Conservation (phyloP, 2,797 vertebrate species). For the Pseudomugil gertrudae region DNA sequence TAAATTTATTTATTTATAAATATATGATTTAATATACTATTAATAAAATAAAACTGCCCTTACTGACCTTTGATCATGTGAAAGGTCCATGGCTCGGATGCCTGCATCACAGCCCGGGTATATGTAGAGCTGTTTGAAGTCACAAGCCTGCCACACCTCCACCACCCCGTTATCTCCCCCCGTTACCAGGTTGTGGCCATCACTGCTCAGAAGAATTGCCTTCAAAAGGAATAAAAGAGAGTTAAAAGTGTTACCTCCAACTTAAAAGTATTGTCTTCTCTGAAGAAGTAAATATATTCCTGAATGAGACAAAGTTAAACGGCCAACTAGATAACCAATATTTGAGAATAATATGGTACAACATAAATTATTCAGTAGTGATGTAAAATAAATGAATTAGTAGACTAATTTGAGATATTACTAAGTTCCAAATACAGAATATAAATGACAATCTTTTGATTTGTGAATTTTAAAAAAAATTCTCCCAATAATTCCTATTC, state of each 20-base stretch:
- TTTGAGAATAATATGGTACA: background rate
- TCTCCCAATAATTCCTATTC: too few relatives aligned
- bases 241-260: background rate
- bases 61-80: constrained; percentile 96
- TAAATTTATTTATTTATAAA: too few relatives aligned
- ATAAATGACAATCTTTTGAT: too few relatives aligned
- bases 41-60: background rate
- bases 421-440: too few relatives aligned
- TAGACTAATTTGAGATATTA: too few relatives aligned
- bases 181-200: constrained; percentile 97
- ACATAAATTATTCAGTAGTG: background rate
- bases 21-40: background rate
- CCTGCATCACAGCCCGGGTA: constrained; percentile 98
- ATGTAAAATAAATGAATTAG: background rate
- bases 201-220: constrained; percentile 95
- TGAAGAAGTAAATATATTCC: background rate
- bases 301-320: background rate
- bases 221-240: constrained; percentile 48
- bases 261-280: background rate
- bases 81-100: constrained; percentile 95
- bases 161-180: constrained; percentile 96
- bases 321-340: background rate
- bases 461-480: too few relatives aligned
- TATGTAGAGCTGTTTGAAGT: constrained; percentile 97
- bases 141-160: constrained; percentile 98